phyloP scores from a whole-genome alignment of 2,113 vertebrate genomes.

The Saccopteryx bilineata region DNA sequence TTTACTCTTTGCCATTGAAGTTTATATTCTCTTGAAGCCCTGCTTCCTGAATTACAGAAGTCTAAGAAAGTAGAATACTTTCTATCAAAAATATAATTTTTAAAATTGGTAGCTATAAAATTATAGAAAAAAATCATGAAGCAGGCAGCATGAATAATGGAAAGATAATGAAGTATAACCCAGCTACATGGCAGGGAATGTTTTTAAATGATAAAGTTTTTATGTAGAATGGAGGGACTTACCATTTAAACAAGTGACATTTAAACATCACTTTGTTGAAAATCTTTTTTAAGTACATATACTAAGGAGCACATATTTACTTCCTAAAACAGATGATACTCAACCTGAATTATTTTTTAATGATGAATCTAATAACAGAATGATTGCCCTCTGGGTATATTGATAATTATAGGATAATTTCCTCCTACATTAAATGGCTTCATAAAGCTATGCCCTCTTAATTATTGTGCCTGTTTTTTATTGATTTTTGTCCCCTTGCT shows the following conservation, averaged over 20 bases:
- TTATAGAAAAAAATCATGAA: not conserved
- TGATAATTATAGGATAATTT: not conserved
- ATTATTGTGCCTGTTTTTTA: not conserved
- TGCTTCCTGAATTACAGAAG: slow-evolving; percentile 24
- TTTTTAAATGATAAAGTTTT: slow-evolving; percentile 26
- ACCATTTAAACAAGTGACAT: not conserved
- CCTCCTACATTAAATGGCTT: not conserved
- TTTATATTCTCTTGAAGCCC: not conserved
- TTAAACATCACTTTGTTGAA: slow-evolving; percentile 36
- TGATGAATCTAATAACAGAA: not conserved
- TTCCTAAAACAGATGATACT: not conserved
- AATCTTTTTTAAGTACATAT: slow-evolving; percentile 17
- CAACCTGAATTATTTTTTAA: not conserved
- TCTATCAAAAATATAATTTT: slow-evolving; percentile 27
- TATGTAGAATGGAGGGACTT: not conserved
- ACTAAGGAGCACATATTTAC: not conserved
- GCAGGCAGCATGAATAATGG: not conserved
- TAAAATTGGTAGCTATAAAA: slow-evolving; percentile 37
- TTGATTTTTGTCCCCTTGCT: not conserved
- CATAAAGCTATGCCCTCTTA: not conserved
- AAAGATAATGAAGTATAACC: slow-evolving; percentile 52
- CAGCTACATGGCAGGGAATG: not conserved
- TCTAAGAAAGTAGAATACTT: not conserved
- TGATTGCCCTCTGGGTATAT: not conserved
- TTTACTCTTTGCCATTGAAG: not conserved